Percentiles rank a stretch among this genome's conserved stretches.
Evolutionary conservation across 1,140 invertebrate genomes (phyloP).

Genomic region (Lucilia cuprina): DNA sequence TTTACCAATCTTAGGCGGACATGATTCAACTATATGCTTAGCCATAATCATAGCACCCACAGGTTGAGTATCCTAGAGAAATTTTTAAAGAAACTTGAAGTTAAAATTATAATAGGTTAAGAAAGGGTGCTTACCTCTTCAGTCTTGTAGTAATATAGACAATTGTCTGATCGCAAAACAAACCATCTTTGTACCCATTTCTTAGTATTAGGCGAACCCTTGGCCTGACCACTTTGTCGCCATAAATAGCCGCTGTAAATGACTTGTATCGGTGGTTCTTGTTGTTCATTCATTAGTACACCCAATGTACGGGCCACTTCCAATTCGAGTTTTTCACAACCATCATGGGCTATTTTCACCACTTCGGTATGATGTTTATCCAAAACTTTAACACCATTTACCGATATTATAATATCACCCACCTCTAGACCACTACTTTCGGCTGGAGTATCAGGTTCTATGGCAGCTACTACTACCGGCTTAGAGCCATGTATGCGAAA

Average conservation of each 20-base stretch:
- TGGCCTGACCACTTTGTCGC: constrained; percentile 70
- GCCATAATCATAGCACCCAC: constrained; percentile 87
- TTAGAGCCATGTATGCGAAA: constrained; percentile 95
- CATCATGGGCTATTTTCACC: constrained; percentile 89
- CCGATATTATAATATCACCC: constrained; percentile 91
- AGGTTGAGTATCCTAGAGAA: constrained; percentile 81
- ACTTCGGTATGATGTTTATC: constrained; percentile 94
- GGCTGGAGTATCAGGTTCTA: constrained; percentile 90
- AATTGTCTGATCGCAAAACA: constrained; percentile 87
- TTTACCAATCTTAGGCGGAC: constrained; percentile 59
- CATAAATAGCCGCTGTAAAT: constrained; percentile 82
- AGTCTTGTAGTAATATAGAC: constrained; percentile 94
- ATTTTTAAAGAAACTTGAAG: too few relatives aligned
- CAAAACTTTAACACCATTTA: constrained; percentile 90
- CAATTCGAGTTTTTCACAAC: constrained; percentile 83
- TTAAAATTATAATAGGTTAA: too few relatives aligned
- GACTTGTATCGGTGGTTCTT: constrained; percentile 69
- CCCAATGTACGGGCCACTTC: constrained; percentile 88
- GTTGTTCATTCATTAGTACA: constrained; percentile 71
- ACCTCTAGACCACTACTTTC: constrained; percentile 90
- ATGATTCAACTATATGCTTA: constrained; percentile 77
- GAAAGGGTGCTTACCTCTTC: constrained; percentile 78
- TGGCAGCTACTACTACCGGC: constrained; percentile 93
- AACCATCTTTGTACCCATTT: constrained; percentile 93
- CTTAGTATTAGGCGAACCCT: constrained; percentile 66